Base-by-base conservation (phyloP, 2,113 vertebrate species). In the Coregonus clupeaformis region DNA sequence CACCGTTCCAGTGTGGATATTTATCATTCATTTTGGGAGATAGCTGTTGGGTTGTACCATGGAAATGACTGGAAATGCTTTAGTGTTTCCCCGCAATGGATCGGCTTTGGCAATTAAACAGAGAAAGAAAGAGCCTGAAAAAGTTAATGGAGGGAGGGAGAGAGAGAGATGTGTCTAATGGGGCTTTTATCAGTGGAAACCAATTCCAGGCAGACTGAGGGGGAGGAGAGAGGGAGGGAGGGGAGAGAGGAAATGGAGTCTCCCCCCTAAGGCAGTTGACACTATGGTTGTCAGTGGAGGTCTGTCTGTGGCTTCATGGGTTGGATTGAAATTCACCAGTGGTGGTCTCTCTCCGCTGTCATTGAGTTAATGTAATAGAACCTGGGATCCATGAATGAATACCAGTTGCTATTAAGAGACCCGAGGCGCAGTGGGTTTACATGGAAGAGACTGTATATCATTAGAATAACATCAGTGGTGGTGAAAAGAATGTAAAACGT, bases 131-230 rank as follows among this genome's bases (percentile, higher is more conserved):
- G 78, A 85, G 88, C 13, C 57, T 22, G 57, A 11, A 13, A 24
- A n/a, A 60, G 57, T 7, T n/a, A 22, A 22, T 22, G 89, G 90
- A 91, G 91, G 89, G 90, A 87, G 89, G 77, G 79, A 85, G 85
- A n/a, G n/a, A 78, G 84, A 78, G 86, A 89, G 84, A 93, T 90
- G 90, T 89, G 91, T 91, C 90, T 94, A 94, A 94, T 92, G 90
- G 92, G 49, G 91, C 92, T 94, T 93, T 94, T 94, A 94, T 94
- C 93, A 90, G 86, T 90, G 91, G 91, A 93, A 93, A 93, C 92
- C 88, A 90, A 93, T 93, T 88, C 91, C 91, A 93, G 89, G 87
- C 87, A 87, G 85, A 82, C 86, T 88, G 81, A 73, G 79, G 76
- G 82, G 80, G 77, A 80, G 72, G 82, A 75, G 20, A 1, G 55